Evolutionary conservation across 2,888 invertebrate species (phyloP), one percentile per base, ranked within the genome.

Genomic region (Leptinotarsa peninsularis): DNA sequence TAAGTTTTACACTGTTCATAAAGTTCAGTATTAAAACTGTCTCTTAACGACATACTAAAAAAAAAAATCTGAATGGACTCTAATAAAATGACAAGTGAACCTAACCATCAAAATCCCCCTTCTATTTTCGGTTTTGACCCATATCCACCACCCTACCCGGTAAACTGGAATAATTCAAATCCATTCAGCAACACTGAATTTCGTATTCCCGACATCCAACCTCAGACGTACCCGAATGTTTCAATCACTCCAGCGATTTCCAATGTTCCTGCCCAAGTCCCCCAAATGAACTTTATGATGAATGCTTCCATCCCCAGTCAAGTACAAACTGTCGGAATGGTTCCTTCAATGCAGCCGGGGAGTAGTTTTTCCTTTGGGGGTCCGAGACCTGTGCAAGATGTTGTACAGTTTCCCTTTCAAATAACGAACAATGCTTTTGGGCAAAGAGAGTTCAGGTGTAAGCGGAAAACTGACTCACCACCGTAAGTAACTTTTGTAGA

Each of bases 381-480:
- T 23, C 56, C 68, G 27, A 79, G 67, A 75, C 76, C 67, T 43
- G 71, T 69, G 18, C 76, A 79, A 17, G 79, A 79, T 66, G 79
- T 83, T 33, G 82, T 83, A n/a, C 84, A 85, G 71, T 84, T 85
- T 76, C 85, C 84, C 14, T 84, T 84, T 79, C 79, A 82, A 67
- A 76, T 67, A 27, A 75, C 68, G 18, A 78, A 73, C 66, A 67
- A 74, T 69, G 79, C 73, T 17, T 80, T 76, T 63, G 77, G 76
- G 14, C 66, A 78, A 52, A 73, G 73, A 66, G 73, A 73, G 27
- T 58, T 77, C 3, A 63, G 78, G 23, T 85, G 84, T 68, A 88
- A 88, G 80, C 78, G 88, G 73, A 88, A 88, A 85, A 87, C 85
- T 1, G 85, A 87, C 52, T 85, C 86, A 56, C 87, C 87, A 73